Evolutionary conservation across 2,113 vertebrate species (phyloP).

Genomic region (Thamnophis sirtalis): DNA sequence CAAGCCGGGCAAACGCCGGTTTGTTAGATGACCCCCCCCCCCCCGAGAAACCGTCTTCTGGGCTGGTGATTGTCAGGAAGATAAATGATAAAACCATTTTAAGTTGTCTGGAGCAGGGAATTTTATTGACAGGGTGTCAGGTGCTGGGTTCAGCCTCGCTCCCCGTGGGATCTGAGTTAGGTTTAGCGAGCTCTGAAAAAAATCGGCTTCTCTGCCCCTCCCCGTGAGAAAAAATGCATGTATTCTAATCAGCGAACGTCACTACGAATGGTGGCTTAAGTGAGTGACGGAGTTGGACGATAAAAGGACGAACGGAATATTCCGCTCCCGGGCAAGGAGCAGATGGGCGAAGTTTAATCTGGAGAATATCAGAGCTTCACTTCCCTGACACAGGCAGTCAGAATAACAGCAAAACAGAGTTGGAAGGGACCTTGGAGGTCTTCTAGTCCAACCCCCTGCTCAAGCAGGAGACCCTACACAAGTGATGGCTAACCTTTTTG

Average conservation of each 20-base stretch:
- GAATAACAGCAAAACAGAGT: neutral
- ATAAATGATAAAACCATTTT: constrained; percentile 72
- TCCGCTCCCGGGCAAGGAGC: neutral
- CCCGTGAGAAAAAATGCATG: neutral
- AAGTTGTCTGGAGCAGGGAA: constrained; percentile 59
- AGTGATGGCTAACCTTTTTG: no score
- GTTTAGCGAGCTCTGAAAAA: constrained; percentile 51
- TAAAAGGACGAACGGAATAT: neutral
- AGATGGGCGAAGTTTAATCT: neutral
- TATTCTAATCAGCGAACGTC: neutral
- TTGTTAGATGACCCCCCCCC: constrained; percentile 22
- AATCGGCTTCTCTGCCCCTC: neutral
- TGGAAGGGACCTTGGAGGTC: neutral
- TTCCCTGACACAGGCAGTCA: neutral
- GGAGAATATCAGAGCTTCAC: neutral
- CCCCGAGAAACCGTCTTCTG: constrained; percentile 39
- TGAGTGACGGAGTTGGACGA: neutral
- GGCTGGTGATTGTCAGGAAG: constrained; percentile 65
- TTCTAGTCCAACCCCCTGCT: neutral
- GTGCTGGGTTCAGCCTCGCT: constrained; percentile 55
- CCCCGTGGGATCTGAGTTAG: constrained; percentile 65
- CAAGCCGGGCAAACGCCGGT: constrained; percentile 5
- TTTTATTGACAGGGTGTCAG: constrained; percentile 77
- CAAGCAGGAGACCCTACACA: neutral
- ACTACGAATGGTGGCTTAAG: neutral